A percentile compares a stretch with the other conserved stretches of the same genome.
These are phyloP conservation scores for Microcebus jonahi DNA, from an alignment of 2,113 vertebrate species.

Conservation along the genomic window DNA sequence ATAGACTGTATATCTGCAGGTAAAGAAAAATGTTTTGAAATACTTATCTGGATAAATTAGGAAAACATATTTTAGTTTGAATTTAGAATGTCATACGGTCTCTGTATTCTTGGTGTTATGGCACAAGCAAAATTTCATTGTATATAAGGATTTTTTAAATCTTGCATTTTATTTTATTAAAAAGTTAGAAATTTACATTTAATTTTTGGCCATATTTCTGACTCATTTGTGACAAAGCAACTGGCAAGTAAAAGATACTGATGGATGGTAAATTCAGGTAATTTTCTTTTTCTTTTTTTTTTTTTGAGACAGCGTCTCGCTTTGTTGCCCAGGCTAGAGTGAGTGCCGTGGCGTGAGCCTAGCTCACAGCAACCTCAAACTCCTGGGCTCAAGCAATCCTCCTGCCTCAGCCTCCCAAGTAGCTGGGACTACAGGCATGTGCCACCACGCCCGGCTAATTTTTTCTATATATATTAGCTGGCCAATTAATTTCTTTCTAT, in stretches of 20 bases:
- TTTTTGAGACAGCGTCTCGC: too few species aligned
- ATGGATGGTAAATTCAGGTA: not conserved
- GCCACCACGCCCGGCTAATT: too few species aligned
- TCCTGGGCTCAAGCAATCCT: too few species aligned
- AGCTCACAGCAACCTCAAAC: too few species aligned
- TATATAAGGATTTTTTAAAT: not conserved
- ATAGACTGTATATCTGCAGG: not conserved
- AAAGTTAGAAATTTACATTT: slow-evolving; percentile 25
- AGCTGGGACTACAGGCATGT: too few species aligned
- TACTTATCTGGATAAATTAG: not conserved
- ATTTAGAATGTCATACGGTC: not conserved
- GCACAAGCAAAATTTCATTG: not conserved
- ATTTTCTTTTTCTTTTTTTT: not conserved
- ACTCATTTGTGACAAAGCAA: not conserved
- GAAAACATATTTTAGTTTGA: not conserved
- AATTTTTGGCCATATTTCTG: not conserved
- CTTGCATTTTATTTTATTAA: slow-evolving; percentile 38
- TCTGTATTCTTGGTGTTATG: not conserved
- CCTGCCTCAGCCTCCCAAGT: too few species aligned
- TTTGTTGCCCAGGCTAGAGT: too few species aligned
- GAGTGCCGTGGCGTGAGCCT: too few species aligned
- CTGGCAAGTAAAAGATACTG: not conserved
- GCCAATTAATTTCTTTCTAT: too few species aligned
- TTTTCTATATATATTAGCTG: too few species aligned
- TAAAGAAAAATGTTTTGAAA: slow-evolving; percentile 14